phyloP scores from a whole-genome alignment of 2,888 invertebrate species.

The Tenthredo livida region DNA sequence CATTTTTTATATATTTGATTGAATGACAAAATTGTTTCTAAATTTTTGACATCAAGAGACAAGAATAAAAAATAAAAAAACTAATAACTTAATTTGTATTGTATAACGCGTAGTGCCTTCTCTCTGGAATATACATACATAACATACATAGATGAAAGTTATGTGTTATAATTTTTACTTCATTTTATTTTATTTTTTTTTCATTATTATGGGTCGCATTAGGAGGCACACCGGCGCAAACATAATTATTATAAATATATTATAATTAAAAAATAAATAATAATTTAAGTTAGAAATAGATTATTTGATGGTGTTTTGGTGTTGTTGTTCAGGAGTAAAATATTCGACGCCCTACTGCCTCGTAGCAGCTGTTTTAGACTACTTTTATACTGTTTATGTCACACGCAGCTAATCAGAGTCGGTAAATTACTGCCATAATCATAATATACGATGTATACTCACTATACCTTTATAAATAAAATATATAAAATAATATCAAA shows the following conservation, averaged over 20 bases:
- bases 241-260: slow-evolving; percentile 24
- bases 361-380: slow-evolving; percentile 69
- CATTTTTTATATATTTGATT: not conserved
- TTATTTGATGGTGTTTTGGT: slow-evolving; percentile 59
- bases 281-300: slow-evolving; percentile 54
- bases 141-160: not conserved
- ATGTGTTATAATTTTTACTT: too few species aligned
- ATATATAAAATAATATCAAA: slow-evolving; percentile 55
- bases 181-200: slow-evolving; percentile 53
- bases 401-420: slow-evolving; percentile 72
- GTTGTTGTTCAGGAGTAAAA: slow-evolving; percentile 61
- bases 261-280: slow-evolving; percentile 52
- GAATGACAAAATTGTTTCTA: not conserved
- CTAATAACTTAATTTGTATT: not conserved
- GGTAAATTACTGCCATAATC: slow-evolving; percentile 75
- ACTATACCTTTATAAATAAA: slow-evolving; percentile 76
- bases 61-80: not conserved
- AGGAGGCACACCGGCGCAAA: slow-evolving; percentile 60
- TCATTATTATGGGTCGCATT: slow-evolving; percentile 55
- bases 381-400: slow-evolving; percentile 75
- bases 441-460: slow-evolving; percentile 73
- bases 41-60: not conserved
- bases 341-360: slow-evolving; percentile 65
- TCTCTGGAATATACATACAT: slow-evolving; percentile 65
- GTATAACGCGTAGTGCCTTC: slow-evolving; percentile 71